phyloP scores from a whole-genome alignment of 2,113 vertebrate genomes.

The Crotalus horridus region DNA sequence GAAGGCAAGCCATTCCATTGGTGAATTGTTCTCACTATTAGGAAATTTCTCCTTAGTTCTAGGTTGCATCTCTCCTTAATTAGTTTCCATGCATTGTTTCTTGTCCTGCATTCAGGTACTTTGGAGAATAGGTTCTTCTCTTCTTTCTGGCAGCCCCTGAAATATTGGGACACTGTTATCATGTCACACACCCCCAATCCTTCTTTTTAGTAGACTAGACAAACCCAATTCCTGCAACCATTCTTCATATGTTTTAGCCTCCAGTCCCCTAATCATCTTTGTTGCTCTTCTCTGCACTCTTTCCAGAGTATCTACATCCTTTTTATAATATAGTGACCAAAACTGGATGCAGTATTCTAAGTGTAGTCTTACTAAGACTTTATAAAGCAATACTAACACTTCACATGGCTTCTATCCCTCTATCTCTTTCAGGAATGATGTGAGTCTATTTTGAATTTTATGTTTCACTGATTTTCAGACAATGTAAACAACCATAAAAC shows the following conservation, averaged over 20 bases:
- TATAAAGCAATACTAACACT: not conserved
- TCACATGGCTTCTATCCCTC: not conserved
- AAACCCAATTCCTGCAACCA: not conserved
- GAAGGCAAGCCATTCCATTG: not conserved
- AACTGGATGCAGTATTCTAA: not conserved
- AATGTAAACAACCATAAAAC: not conserved
- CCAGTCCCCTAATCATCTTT: not conserved
- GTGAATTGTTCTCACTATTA: not conserved
- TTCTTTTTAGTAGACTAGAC: not conserved
- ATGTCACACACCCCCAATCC: not conserved
- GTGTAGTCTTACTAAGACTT: not conserved
- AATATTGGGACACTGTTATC: not conserved
- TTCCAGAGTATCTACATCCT: not conserved
- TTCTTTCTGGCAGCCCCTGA: not conserved
- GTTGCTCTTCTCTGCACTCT: not conserved
- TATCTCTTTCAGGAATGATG: too few species aligned
- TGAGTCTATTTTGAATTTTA: not conserved
- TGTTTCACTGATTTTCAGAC: not conserved
- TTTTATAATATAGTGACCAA: not conserved
- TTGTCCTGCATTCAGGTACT: not conserved
- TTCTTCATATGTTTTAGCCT: not conserved
- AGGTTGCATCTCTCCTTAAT: not conserved
- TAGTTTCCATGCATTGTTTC: not conserved
- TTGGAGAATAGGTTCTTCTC: not conserved
- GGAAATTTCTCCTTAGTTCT: not conserved